Evolutionary conservation across 2,113 vertebrate species (phyloP), one percentile per base, ranked within the genome.

Genomic region (Equus przewalskii): DNA sequence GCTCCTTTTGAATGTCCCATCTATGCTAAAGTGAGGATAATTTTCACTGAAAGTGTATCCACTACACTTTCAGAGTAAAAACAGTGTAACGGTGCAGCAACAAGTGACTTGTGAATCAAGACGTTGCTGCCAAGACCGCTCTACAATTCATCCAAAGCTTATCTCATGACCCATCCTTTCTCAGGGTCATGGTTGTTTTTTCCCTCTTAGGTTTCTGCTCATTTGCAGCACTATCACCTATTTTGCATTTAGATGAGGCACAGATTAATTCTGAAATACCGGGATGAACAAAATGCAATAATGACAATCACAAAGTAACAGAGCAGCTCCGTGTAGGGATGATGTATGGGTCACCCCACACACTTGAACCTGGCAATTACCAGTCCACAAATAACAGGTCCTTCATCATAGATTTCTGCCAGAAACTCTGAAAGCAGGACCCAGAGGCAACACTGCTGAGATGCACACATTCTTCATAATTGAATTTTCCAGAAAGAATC

Each of bases 241-340:
- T 56, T 94, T 78, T 96, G 65, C 54, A 72, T 91, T 88, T 84
- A 88, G 10, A 72, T 91, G 44, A 93, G 67, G n/a, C 15, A 49
- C 12, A 7, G 21, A 72, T 96, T 93, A 75, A 72, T 96, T 94
- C 46, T 91, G n/a, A 85, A 94, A 88, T n/a, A 1, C 46, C 7
- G 7, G 26, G 4, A 65, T 81, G 72, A 89, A 56, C 15, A 36
- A 56, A 83, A 93, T 21, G 54, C n/a, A 72, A 2, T 83, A 24
- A 88, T 22, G 44, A 67, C 19, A 15, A 21, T 44, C 82, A 93
- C 49, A 26, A 41, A 76, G 93, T 10, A 64, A 51, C 49, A 49
- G 51, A 41, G 1, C 41, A 46, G 2, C 28, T 51, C n/a, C 51
- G 54, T 7, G 15, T 2, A 33, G 54, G 13, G 26, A 46, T 51